Evolutionary conservation across 2,888 invertebrate genomes (phyloP).

Genomic region (Ochropleura plecta): DNA sequence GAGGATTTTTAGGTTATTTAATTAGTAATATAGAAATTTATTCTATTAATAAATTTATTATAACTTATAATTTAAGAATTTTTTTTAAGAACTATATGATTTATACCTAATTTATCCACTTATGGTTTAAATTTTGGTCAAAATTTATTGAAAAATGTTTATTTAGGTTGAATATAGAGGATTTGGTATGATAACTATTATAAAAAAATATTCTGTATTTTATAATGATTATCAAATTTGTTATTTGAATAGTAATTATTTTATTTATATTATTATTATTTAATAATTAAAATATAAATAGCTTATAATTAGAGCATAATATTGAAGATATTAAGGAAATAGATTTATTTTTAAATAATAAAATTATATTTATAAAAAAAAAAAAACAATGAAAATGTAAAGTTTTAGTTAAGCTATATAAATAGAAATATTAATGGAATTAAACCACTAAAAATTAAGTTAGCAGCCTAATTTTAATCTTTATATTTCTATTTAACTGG

Average conservation of each 20-base stretch:
- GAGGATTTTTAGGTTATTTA: conserved; percentile 81
- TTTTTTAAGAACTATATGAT: conserved; percentile 88
- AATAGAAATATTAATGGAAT: conserved; percentile 89
- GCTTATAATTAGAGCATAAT: conserved; percentile 82
- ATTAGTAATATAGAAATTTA: conserved; percentile 84
- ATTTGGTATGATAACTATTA: conserved; percentile 80
- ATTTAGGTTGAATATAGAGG: conserved; percentile 88
- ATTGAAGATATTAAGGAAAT: conserved; percentile 85
- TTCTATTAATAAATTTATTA: conserved; percentile 83
- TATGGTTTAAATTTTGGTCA: conserved; percentile 83
- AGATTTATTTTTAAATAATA: conserved; percentile 71
- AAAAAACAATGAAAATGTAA: conserved; percentile 92
- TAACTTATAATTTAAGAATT: conserved; percentile 76
- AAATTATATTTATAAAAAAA: conserved; percentile 74
- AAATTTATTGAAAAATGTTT: conserved; percentile 83
- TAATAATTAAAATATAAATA: conserved; percentile 71
- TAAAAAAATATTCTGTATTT: conserved; percentile 82
- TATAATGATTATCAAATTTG: conserved; percentile 84
- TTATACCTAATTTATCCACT: conserved; percentile 88
- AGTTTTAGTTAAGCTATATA: conserved; percentile 92
- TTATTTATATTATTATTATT: conserved; percentile 68
- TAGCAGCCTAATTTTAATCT: conserved; percentile 91
- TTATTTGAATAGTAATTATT: conserved; percentile 79
- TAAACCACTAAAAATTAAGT: conserved; percentile 91
- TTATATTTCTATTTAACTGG: conserved; percentile 91